Conservation (phyloP, 2,113 vertebrate species). For the Hippoglossus stenolepis region DNA sequence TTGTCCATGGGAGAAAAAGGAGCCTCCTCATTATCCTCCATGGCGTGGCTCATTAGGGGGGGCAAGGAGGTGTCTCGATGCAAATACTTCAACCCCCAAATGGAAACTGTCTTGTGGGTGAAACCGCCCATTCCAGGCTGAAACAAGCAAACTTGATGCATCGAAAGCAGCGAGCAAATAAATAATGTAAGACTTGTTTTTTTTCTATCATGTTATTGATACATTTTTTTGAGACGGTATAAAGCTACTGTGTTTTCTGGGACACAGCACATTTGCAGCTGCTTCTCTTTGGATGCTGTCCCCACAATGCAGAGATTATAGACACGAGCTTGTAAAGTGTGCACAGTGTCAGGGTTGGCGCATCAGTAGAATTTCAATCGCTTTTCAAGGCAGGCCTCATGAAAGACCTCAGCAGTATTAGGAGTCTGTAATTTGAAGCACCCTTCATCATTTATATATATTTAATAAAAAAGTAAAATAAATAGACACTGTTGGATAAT, state of each 20-base stretch:
- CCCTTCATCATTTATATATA: constrained; percentile 19
- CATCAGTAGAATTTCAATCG: constrained; percentile 43
- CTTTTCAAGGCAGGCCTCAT: constrained; percentile 38
- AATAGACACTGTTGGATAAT: constrained; percentile 50
- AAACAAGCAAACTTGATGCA: neutral
- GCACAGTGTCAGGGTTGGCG: constrained; percentile 36
- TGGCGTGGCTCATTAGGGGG: constrained; percentile 59
- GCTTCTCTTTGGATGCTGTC: constrained; percentile 34
- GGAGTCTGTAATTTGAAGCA: neutral
- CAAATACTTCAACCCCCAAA: constrained; percentile 50
- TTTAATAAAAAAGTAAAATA: constrained; percentile 31
- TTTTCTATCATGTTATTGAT: neutral
- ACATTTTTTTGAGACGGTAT: neutral
- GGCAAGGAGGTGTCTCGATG: constrained; percentile 56
- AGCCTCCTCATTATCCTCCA: constrained; percentile 73
- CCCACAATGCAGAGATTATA: constrained; percentile 38
- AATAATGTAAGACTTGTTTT: constrained; percentile 10
- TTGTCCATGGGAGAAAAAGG: constrained; percentile 59
- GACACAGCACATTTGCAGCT: constrained; percentile 3
- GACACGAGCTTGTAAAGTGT: constrained; percentile 30
- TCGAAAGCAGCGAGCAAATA: constrained; percentile 1
- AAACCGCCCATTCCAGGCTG: constrained; percentile 12
- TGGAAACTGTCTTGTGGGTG: constrained; percentile 1
- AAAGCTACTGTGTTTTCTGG: constrained; percentile 11
- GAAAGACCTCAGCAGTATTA: constrained; percentile 21